phyloP scores from a whole-genome alignment of 2,888 invertebrate species.

The Plebejus melissa region DNA sequence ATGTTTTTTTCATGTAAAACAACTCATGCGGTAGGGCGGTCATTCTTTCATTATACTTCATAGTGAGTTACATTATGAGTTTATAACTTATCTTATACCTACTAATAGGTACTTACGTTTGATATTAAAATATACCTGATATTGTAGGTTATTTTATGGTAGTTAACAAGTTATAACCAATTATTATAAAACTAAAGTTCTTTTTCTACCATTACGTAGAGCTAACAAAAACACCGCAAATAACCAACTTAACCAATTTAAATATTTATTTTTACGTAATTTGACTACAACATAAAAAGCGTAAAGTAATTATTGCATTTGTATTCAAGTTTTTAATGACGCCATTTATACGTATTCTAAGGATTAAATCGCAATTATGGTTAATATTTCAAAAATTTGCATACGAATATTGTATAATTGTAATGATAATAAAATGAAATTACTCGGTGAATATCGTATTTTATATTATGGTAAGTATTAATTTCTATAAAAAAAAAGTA shows the following conservation, averaged over 20 bases:
- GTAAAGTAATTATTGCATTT: slow-evolving; percentile 19
- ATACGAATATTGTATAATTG: slow-evolving; percentile 20
- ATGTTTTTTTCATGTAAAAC: not conserved
- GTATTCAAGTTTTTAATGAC: slow-evolving; percentile 20
- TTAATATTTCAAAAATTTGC: slow-evolving; percentile 12
- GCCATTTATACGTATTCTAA: not conserved
- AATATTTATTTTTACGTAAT: not conserved
- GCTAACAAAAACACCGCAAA: not conserved
- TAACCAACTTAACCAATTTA: not conserved
- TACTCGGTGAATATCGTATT: not conserved
- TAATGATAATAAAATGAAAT: not conserved
- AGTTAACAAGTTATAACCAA: not conserved
- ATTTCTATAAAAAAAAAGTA: not conserved
- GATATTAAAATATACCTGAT: no score
- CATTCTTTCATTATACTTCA: not conserved
- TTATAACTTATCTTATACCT: no score
- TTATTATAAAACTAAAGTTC: not conserved
- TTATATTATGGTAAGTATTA: not conserved
- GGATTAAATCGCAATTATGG: slow-evolving; percentile 13
- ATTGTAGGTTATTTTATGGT: not conserved
- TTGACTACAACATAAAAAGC: slow-evolving; percentile 8
- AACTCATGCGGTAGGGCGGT: not conserved
- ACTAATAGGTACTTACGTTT: no score
- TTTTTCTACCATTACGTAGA: not conserved
- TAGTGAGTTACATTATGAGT: not conserved